Percentiles rank a stretch among this genome's conserved stretches.
phyloP scores from a whole-genome alignment of 2,888 invertebrate genomes.

The Ichneumoninae sp. region DNA sequence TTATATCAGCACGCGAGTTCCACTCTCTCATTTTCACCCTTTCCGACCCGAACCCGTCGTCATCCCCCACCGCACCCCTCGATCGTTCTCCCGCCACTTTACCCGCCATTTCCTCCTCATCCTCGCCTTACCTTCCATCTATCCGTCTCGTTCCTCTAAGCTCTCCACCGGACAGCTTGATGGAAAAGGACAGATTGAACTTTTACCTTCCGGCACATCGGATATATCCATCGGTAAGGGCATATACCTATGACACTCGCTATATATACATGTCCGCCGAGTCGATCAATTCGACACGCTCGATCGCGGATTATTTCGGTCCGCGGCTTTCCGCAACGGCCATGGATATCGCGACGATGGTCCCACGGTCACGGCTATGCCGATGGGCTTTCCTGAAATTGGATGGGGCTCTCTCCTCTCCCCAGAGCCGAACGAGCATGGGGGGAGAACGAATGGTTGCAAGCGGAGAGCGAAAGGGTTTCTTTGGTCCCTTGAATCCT shows the following conservation, averaged over 20 bases:
- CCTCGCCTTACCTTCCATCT: neutral
- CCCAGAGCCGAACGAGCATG: conserved; percentile 11
- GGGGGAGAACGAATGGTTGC: conserved; percentile 17
- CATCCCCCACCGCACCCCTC: neutral
- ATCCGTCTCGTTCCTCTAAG: neutral
- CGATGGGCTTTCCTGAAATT: conserved; percentile 65
- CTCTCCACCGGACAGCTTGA: neutral
- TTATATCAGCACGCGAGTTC: neutral
- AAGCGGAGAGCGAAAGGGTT: neutral
- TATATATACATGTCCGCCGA: neutral
- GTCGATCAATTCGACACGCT: conserved; percentile 58
- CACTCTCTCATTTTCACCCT: conserved; percentile 33
- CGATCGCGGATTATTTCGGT: conserved; percentile 58
- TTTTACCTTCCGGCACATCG: neutral
- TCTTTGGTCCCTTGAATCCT: conserved; percentile 46
- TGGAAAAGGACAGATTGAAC: neutral
- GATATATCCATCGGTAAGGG: neutral
- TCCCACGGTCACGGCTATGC: conserved; percentile 58
- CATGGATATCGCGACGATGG: conserved; percentile 45
- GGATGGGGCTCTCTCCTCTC: conserved; percentile 61
- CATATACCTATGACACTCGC: neutral
- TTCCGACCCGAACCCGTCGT: neutral
- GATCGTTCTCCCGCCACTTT: conserved; percentile 27
- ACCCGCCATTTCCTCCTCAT: conserved; percentile 29
- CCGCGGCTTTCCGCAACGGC: conserved; percentile 26